These are phyloP conservation scores for Ceyx erithaca DNA, from an alignment of 2,797 vertebrate species.

Conservation along the genomic window DNA sequence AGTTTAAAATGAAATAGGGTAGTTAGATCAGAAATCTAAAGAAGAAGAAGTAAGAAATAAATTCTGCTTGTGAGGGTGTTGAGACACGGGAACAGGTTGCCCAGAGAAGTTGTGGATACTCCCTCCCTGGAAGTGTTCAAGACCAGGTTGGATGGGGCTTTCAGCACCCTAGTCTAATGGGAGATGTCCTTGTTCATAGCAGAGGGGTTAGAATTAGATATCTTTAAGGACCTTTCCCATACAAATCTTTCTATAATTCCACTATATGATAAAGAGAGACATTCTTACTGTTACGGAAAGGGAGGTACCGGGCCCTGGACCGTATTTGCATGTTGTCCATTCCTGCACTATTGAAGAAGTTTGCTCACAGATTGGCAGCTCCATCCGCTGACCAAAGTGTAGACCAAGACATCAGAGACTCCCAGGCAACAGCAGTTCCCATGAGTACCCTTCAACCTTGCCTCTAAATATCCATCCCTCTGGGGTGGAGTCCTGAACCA, in stretches of 20 bases:
- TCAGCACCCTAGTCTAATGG: background rate
- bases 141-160: background rate
- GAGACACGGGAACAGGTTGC: background rate
- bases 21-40: background rate
- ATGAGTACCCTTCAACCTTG: background rate
- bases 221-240: background rate
- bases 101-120: background rate
- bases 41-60: background rate
- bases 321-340: background rate
- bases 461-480: background rate
- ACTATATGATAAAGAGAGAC: background rate
- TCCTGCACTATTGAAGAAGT: background rate
- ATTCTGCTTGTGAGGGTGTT: background rate
- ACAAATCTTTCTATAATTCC: background rate
- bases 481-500: background rate
- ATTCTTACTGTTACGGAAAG: background rate
- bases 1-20: background rate
- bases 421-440: background rate
- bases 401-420: background rate
- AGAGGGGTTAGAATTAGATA: background rate
- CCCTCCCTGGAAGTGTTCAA: background rate
- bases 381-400: background rate
- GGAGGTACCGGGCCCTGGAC: background rate
- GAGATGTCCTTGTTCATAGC: background rate
- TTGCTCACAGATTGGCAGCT: background rate